A percentile compares a stretch with the other conserved stretches of the same genome.
These are phyloP conservation scores for Nematostella vectensis DNA, from an alignment of 92 coral and sea anemone species.

Conservation along the genomic window DNA sequence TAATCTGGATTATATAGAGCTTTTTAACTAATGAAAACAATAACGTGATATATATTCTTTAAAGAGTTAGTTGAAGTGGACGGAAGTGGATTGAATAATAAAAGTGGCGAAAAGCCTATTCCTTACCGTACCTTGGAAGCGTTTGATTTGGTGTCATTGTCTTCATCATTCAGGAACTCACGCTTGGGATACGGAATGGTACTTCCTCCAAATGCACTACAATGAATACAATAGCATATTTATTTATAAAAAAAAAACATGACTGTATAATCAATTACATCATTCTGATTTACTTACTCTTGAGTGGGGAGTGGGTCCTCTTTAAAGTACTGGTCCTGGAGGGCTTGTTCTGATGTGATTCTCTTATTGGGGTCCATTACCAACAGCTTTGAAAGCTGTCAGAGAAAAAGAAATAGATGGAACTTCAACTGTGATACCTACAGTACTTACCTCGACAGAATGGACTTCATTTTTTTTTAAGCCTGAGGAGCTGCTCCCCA, in stretches of 20 bases:
- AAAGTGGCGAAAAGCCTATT: background rate
- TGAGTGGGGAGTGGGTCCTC: conserved; percentile 86
- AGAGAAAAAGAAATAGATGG: background rate
- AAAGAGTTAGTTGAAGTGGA: too few species aligned
- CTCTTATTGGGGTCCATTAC: conserved; percentile 98
- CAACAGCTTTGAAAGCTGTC: conserved; percentile 68
- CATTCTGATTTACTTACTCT: conserved; percentile 72
- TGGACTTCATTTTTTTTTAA: too few species aligned
- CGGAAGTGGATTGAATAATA: background rate
- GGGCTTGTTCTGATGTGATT: conserved; percentile 90
- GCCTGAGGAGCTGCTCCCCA: too few species aligned
- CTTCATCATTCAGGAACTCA: conserved; percentile 95
- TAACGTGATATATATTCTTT: too few species aligned
- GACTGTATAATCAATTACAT: too few species aligned
- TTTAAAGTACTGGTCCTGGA: conserved; percentile 88
- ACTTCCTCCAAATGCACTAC: conserved; percentile 75
- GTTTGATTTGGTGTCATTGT: conserved; percentile 81
- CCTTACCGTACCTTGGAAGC: conserved; percentile 47
- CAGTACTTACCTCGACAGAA: too few species aligned
- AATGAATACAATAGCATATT: conserved; percentile 4
- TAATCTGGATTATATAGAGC: too few species aligned
- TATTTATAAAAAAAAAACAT: too few species aligned
- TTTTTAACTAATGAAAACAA: too few species aligned
- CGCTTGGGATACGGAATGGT: conserved; percentile 96
- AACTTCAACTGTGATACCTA: too few species aligned